Conservation (phyloP, 2,797 vertebrate genomes). For the Gobionotothen gibberifrons region DNA sequence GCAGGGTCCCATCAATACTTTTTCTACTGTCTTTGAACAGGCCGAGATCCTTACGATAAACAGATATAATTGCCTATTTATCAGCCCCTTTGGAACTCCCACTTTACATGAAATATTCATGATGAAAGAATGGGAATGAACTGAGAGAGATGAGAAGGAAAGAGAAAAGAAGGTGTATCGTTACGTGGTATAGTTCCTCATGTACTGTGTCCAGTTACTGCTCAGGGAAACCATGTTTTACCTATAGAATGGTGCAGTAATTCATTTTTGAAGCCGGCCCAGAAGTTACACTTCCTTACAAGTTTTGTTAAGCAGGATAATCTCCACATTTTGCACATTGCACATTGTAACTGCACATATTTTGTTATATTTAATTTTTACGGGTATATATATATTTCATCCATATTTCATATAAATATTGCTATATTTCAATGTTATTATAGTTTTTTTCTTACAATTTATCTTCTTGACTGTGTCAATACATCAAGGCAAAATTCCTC, state of each 20-base stretch:
- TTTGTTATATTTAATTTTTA: too few species aligned
- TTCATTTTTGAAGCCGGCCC: too few species aligned
- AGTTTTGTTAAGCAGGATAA: too few species aligned
- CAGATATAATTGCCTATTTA: conserved; percentile 63
- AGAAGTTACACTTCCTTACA: too few species aligned
- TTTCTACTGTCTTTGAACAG: conserved; percentile 38
- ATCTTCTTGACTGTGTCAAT: too few species aligned
- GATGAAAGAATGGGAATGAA: conserved; percentile 29
- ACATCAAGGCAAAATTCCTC: too few species aligned
- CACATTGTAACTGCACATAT: too few species aligned
- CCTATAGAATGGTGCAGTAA: background rate
- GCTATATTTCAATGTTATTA: too few species aligned
- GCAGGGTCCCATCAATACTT: conserved; percentile 11
- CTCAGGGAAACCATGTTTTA: background rate
- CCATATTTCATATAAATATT: too few species aligned
- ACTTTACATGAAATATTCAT: conserved; percentile 52
- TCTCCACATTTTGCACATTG: too few species aligned
- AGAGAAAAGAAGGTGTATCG: background rate
- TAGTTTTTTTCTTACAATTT: too few species aligned
- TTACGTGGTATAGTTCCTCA: background rate
- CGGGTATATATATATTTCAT: too few species aligned
- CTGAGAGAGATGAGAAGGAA: conserved; percentile 4
- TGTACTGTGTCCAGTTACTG: background rate
- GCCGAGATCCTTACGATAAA: conserved; percentile 38
- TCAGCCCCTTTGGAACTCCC: conserved; percentile 22